Evolutionary conservation across 2,888 invertebrate genomes (phyloP), one percentile per base, ranked within the genome.

Genomic region (Cenopis cana): DNA sequence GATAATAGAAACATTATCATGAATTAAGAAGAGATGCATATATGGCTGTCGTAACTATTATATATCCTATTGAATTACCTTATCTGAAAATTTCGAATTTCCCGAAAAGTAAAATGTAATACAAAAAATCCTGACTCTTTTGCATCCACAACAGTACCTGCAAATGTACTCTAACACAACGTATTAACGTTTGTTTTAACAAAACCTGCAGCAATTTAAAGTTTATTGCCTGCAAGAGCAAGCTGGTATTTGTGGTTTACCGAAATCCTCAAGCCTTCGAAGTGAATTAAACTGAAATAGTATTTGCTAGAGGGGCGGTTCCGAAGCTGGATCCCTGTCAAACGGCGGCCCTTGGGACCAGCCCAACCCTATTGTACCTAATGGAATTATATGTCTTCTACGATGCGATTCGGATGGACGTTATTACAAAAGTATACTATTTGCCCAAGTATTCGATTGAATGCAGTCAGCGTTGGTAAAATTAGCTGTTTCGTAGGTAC

Each of bases 331-430:
- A 50, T 56, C 36, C 20, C 50, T 64, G 82, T 80, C 78, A 80
- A 82, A 76, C 74, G 75, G 59, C 59, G 57, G 69, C 74, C 38
- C 78, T 14, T 20, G 81, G 81, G 81, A 76, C 55, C 59, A 68
- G 52, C 69, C 55, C 59, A 68, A 50, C 69, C 74, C 76, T 70
- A 74, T 72, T 62, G 73, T 74, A n/a, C n/a, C n/a, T n/a, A 66
- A 62, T 62, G 52, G 62, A 52, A 70, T 70, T 52, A 70, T 70
- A 41, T 24, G 38, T 52, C 18, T 62, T 52, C 41, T 59, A 68
- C 62, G 18, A 52, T 62, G 62, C 62, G 52, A 52, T 62, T 50
- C 14, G 14, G 50, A 20, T 52, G 18, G 18, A 49, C 46, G 17
- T 24, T 46, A 9, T 36, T 33, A 17, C 50, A 33, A 20, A 33